These are phyloP conservation scores for Labeo rohita DNA, from an alignment of 2,113 vertebrate species.

Conservation along the genomic window DNA sequence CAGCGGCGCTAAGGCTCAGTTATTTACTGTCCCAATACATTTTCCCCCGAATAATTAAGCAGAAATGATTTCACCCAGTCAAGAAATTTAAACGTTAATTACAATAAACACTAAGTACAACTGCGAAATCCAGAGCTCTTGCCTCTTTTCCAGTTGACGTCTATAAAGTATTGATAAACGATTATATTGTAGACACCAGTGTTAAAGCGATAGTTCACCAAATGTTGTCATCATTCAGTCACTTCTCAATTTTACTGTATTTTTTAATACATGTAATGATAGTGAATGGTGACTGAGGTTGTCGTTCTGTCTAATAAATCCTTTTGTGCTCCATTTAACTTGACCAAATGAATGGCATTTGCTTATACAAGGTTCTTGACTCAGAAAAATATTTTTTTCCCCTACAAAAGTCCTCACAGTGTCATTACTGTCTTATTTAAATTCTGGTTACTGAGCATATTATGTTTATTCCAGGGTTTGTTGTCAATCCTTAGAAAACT, in stretches of 20 bases:
- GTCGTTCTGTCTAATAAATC: too few species aligned
- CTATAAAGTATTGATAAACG: not conserved
- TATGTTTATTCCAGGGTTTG: constrained; percentile 50
- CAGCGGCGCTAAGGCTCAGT: not conserved
- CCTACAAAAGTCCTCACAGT: not conserved
- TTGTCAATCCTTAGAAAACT: constrained; percentile 55
- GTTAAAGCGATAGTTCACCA: not conserved
- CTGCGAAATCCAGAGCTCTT: not conserved
- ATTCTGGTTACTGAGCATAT: not conserved
- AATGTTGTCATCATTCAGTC: not conserved
- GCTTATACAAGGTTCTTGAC: not conserved
- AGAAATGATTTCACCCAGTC: not conserved
- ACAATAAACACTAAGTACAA: not conserved
- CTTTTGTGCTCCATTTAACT: not conserved
- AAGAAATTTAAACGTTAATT: not conserved
- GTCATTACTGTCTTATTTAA: not conserved
- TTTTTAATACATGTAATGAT: not conserved
- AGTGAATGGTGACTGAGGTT: too few species aligned
- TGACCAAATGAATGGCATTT: not conserved
- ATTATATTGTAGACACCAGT: not conserved
- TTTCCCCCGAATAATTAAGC: not conserved
- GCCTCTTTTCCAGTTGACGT: not conserved
- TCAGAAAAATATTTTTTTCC: not conserved
- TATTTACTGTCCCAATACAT: not conserved
- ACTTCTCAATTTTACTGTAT: not conserved